A percentile compares a stretch with the other conserved stretches of the same genome.
Conservation (phyloP, 2,888 invertebrate genomes). For the Hypercompe scribonia region DNA sequence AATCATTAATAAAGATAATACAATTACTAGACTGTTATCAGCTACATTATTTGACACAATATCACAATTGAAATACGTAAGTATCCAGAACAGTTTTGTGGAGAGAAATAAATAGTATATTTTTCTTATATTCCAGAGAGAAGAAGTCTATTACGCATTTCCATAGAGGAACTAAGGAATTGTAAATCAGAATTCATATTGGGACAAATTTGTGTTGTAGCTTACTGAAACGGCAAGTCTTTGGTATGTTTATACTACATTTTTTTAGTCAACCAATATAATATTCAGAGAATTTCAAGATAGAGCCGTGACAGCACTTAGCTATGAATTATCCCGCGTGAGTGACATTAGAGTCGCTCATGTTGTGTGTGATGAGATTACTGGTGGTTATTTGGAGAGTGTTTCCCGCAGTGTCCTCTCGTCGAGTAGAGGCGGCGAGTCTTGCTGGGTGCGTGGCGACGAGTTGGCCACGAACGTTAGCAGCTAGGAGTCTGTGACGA, state of each 20-base stretch:
- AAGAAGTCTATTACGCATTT: background rate
- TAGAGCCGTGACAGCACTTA: background rate
- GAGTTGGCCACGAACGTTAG: constrained; percentile 64
- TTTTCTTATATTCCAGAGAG: background rate
- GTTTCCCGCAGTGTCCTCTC: constrained; percentile 28
- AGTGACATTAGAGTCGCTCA: background rate
- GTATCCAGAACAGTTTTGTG: background rate
- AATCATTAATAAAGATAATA: background rate
- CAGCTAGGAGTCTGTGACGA: constrained; percentile 84
- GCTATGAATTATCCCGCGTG: background rate
- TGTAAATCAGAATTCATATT: background rate
- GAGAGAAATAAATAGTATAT: background rate
- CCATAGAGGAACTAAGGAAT: background rate
- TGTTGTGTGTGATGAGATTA: constrained; percentile 1
- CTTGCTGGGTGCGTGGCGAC: constrained; percentile 49
- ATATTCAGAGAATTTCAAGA: background rate
- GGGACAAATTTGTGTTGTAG: background rate
- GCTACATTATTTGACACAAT: background rate
- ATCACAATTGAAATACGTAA: background rate
- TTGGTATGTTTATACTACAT: background rate
- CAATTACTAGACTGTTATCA: too few relatives aligned
- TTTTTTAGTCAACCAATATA: too few relatives aligned
- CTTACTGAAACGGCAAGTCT: background rate
- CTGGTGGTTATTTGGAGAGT: constrained; percentile 4
- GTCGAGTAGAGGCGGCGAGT: constrained; percentile 45